Base-by-base conservation (phyloP, 2,888 invertebrate species). In the Philonicus albiceps region DNA sequence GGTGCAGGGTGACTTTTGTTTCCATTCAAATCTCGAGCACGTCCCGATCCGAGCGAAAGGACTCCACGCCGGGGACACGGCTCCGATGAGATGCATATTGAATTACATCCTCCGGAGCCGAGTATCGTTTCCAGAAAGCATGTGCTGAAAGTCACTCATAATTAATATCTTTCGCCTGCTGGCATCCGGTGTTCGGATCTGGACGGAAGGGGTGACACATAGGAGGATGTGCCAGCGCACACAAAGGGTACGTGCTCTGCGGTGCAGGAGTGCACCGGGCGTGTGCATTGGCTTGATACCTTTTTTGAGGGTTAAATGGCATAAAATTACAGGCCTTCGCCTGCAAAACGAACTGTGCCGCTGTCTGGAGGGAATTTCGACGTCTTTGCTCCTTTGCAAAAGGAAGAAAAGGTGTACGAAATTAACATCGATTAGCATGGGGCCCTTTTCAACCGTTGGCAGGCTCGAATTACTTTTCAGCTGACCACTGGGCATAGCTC, bases 81-180 rank as follows among this genome's bases (percentile, higher is more conserved):
- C 2, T 73, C 34, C 37, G 31, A 74, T 74, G 74, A 4, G n/a
- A 31, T 16, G 34, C 74, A 74, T 74, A 74, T 74, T 34, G 19
- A 74, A 34, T 74, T 74, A 74, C 74, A 30, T 64, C 13, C 64
- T 11, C 64, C 3, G n/a, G 74, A 74, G 31, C 74, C 19, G 34
- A 34, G 74, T 74, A 74, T 74, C 34, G 19, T 34, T 74, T 31
- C 74, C n/a, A 30, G 74, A 34, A 64, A 27, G 74, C 31, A 74
- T 74, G 74, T 74, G 74, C 37, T 34, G 74, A 74, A 31, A 31
- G 74, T 37, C 74, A 74, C 37, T 74, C 74, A 74, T 74, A 74
- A 74, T 74, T 74, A 74, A 74, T 74, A 74, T 34, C 74, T 74
- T 74, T 74, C 74, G 37, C 74, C 74, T 74, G 74, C 31, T 31